Evolutionary conservation across 2,888 invertebrate species (phyloP).

Genomic region (Arctia plantaginis): DNA sequence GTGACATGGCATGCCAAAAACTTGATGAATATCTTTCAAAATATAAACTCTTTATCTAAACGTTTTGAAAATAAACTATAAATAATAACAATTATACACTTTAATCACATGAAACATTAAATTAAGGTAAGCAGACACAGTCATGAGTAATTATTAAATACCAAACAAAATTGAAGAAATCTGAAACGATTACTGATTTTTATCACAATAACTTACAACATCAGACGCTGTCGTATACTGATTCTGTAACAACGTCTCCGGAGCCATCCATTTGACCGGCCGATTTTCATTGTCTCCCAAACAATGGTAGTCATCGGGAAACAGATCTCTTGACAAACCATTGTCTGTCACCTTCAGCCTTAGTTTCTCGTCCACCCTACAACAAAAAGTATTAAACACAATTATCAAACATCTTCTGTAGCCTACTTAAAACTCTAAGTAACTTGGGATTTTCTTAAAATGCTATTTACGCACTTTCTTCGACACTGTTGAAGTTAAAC

Average conservation of each 20-base stretch:
- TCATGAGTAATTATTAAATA: too few relatives aligned
- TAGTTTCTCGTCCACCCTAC: slow-evolving; percentile 91
- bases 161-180: too few relatives aligned
- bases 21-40: not conserved
- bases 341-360: slow-evolving; percentile 95
- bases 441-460: slow-evolving; percentile 39
- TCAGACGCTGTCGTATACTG: slow-evolving; percentile 95
- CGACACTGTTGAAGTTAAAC: slow-evolving; percentile 32
- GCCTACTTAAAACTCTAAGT: slow-evolving; percentile 39
- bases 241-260: slow-evolving; percentile 93
- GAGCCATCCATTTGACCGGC: slow-evolving; percentile 97
- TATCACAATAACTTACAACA: slow-evolving; percentile 87
- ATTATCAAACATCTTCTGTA: slow-evolving; percentile 31
- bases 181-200: not conserved
- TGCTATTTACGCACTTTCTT: slow-evolving; percentile 43
- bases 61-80: too few relatives aligned
- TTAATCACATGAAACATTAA: too few relatives aligned
- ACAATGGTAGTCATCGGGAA: slow-evolving; percentile 97
- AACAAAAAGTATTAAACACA: slow-evolving; percentile 43
- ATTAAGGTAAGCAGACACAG: too few relatives aligned
- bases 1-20: not conserved
- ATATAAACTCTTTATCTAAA: too few relatives aligned
- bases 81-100: too few relatives aligned
- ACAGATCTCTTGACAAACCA: slow-evolving; percentile 95
- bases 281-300: slow-evolving; percentile 97